Conservation (phyloP, 1,140 invertebrate species). For the Heliconius nattereri region DNA sequence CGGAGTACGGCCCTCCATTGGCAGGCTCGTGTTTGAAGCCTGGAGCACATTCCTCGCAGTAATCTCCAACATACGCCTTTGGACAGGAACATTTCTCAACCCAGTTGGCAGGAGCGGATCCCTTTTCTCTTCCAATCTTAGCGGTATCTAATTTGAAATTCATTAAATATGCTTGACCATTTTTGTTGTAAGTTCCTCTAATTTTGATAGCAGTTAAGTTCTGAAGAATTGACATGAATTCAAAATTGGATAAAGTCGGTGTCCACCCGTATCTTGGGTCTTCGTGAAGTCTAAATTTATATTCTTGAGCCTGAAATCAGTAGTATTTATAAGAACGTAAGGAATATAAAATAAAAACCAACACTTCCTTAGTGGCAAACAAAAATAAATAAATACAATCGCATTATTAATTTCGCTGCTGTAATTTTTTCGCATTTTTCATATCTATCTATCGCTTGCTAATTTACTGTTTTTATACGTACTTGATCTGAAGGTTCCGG, state of each 20-base stretch:
- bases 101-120: conserved; percentile 93
- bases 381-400: conserved; percentile 18
- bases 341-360: background rate
- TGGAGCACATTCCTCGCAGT: conserved; percentile 97
- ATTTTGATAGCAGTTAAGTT: conserved; percentile 98
- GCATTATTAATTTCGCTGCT: conserved; percentile 29
- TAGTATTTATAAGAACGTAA: conserved; percentile 25
- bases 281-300: conserved; percentile 93
- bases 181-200: conserved; percentile 92
- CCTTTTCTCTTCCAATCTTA: conserved; percentile 88
- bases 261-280: conserved; percentile 95
- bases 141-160: conserved; percentile 94
- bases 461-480: conserved; percentile 39
- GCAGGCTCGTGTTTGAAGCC: conserved; percentile 95
- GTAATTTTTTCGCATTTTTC: conserved; percentile 31
- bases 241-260: conserved; percentile 90
- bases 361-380: background rate
- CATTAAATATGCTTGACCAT: conserved; percentile 93
- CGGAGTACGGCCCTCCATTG: conserved; percentile 94
- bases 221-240: conserved; percentile 95
- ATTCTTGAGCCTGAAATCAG: conserved; percentile 85
- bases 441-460: conserved; percentile 7
- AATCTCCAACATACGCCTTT: conserved; percentile 95
- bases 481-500: conserved; percentile 87
- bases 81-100: conserved; percentile 97